Evolutionary conservation across 2,888 invertebrate species (phyloP), one percentile per base, ranked within the genome.

Genomic region (Venusia cambrica): DNA sequence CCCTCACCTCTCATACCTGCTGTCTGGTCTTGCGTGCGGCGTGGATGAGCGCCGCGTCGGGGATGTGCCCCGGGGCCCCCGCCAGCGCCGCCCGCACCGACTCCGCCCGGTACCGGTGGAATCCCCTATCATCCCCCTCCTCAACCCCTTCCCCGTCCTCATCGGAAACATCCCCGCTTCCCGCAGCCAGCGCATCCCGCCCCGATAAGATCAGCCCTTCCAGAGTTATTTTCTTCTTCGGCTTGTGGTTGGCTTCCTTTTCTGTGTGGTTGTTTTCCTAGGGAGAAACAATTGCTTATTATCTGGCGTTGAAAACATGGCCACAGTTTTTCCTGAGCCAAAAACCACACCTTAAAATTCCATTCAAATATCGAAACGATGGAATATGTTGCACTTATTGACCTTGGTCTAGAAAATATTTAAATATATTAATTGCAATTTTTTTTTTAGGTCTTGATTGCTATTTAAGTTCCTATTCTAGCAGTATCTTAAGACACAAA

Each of bases 31-130:
- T 99, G 64, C 98, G 91, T 5, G 98, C 98, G 51, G 97, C 97
- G 87, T 98, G 98, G 73, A 99, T 99, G 90, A 97, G 94, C 30
- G 97, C 97, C 4, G 99, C 98, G 88, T 99, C 98, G 4, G 99
- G 98, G 66, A 98, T 98, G 52, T 92, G 93, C 6, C 98, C 98
- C 65, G 94, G 93, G 78, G 77, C 77, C 32, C 93, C 93, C 24
- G 78, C 73, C 45, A 96, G 85, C 55, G 96, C 91, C 57, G 93
- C 91, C 66, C 94, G 93, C 59, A 96, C 91, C 48, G 92, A 91
- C 67, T 94, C 94, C 34, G 87, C 79, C 38, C 83, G 85, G 72
- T 83, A 85, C 62, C 59, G 73, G 66, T 84, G 87, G 73, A 84
- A 84, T 51, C 79, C 79, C 62, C 78, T 71, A 56, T 78, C 71